These are phyloP conservation scores for Zaprionus camerounensis DNA, from an alignment of 1,140 invertebrate species.

Conservation along the genomic window DNA sequence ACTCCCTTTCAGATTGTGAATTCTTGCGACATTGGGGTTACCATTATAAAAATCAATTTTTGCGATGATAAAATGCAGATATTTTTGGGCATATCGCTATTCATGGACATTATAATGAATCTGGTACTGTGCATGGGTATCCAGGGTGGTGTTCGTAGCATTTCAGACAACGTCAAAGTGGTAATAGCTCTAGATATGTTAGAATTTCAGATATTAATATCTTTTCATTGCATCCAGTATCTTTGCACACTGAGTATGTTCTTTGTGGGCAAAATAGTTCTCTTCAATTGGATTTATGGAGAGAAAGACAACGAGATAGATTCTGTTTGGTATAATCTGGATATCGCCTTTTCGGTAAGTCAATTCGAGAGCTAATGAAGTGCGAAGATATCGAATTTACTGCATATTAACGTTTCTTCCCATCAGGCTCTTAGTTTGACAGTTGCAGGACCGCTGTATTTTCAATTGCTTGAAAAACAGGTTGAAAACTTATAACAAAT, in stretches of 20 bases:
- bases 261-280: background rate
- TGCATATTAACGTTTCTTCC: background rate
- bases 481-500: background rate
- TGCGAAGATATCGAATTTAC: background rate
- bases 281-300: background rate
- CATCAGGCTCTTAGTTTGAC: background rate
- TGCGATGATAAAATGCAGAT: background rate
- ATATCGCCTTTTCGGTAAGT: background rate
- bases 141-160: slow-evolving; percentile 2
- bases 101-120: slow-evolving; percentile 14
- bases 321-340: background rate
- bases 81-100: slow-evolving; percentile 8
- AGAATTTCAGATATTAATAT: background rate
- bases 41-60: background rate
- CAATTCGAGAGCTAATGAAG: background rate
- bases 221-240: background rate
- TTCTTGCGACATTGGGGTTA: background rate
- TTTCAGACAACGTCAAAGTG: background rate
- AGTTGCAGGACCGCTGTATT: background rate
- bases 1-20: slow-evolving; percentile 10
- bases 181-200: background rate
- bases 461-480: background rate
- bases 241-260: background rate
- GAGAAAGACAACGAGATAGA: background rate
- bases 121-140: slow-evolving; percentile 10